Evolutionary conservation across 2,888 invertebrate genomes (phyloP), one percentile per base, ranked within the genome.

Genomic region (Epinotia demarniana): DNA sequence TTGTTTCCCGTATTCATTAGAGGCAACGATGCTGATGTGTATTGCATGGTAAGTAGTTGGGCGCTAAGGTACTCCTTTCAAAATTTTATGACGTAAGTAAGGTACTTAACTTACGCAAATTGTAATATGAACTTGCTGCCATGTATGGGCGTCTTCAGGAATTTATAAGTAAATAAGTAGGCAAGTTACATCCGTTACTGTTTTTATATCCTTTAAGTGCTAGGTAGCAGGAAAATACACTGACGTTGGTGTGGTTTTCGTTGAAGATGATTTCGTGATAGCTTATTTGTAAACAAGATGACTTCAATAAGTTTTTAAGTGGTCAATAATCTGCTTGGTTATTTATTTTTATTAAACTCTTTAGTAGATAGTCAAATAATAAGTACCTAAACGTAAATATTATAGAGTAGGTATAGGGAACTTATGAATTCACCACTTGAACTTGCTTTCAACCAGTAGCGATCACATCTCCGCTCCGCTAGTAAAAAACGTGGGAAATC

Each of bases 1-100:
- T 86, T 88, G 88, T 88, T 89, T 86, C 86, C 87, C 82, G 87
- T 82, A 82, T 80, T 84, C 82, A 83, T 84, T 82, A 83, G 81
- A 81, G 83, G 81, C 81, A 81, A 79, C 79, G 80, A 79, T 83
- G 76, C n/a, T n/a, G n/a, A n/a, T 79, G 81, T 79, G n/a, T 53
- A 77, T 78, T 83, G 83, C 81, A 85, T 86, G 80, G 80, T 84
- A 85, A 80, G 80, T 84, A 85, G 83, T 85, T 82, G 78, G 78
- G 77, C 70, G 77, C 77, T 78, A 79, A 79, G 73, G 73, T 74
- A 77, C 78, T 79, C 80, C 78, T 77, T 73, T 78, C 79, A 82
- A 82, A 85, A 84, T 85, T 82, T 80, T 84, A 87, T 84, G 86
- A 86, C 84, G 86, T 86, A 86, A 77, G 80, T 79, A 80, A 81